Base-by-base conservation (phyloP, 2,888 invertebrate species). In the Cerastis rubricosa region DNA sequence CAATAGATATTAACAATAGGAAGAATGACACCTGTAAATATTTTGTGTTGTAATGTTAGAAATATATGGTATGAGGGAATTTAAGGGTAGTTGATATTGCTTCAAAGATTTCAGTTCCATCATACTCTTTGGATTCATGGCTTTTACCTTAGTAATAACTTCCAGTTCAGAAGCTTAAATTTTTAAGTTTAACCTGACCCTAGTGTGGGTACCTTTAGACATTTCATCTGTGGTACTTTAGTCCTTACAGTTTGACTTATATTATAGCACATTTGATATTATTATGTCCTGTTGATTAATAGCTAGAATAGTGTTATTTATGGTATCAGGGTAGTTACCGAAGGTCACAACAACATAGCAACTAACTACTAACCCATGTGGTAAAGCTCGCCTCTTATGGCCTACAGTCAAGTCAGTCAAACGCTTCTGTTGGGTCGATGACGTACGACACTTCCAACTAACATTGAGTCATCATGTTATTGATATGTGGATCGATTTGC, bases 1-100 rank as follows among this genome's bases (percentile, higher is more conserved):
- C 84, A 83, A 87, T 81, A 81, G 73, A 80, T 67, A 82, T 76
- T 84, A 87, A 86, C 86, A 89, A 87, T 83, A 86, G 83, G 69
- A 86, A 77, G 83, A 84, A 83, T 63, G 69, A 78, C 86, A 89
- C 86, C 81, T 83, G 84, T 81, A 79, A 73, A 81, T 81, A 74
- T 76, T 69, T 51, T 77, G 47, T 61, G 72, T 43, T 79, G 35
- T 63, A 74, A 69, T 67, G 40, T 73, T 67, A 74, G 61, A 57
- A 76, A 68, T 64, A 67, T 74, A 59, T 57, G 67, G 40, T 68
- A 78, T 73, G 65, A 61, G 59, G 64, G 83, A 74, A 82, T 74
- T 51, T 35, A 35, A 35, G 35, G n/a, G 35, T 35, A 35, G 3
- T 35, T 35, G 35, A 35, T 35, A 35, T 35, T 35, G 35, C 2